phyloP scores from a whole-genome alignment of 2,797 vertebrate species.

The Intellagama lesueurii region DNA sequence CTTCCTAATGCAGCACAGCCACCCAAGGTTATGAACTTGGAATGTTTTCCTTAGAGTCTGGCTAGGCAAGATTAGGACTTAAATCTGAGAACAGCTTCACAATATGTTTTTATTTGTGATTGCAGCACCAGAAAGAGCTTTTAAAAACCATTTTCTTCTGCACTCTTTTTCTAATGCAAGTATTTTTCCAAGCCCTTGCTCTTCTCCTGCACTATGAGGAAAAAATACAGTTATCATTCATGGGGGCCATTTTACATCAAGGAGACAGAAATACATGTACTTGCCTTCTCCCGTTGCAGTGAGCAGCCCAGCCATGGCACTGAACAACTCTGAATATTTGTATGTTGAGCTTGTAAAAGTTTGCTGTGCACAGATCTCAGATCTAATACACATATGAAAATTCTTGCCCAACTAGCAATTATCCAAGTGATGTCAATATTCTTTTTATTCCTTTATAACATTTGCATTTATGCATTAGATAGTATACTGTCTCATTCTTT shows the following conservation, averaged over 20 bases:
- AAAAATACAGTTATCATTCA: not conserved
- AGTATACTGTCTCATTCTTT: not conserved
- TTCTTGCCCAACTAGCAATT: not conserved
- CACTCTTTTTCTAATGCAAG: not conserved
- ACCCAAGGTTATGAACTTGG: not conserved
- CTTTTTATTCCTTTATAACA: not conserved
- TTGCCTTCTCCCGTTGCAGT: not conserved
- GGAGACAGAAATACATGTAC: too few species aligned
- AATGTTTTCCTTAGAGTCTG: too few species aligned
- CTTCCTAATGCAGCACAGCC: not conserved
- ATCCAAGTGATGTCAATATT: too few species aligned
- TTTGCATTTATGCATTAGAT: not conserved
- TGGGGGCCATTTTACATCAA: too few species aligned
- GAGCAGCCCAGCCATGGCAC: too few species aligned
- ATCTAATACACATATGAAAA: not conserved
- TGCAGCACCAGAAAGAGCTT: not conserved
- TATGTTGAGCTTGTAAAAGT: not conserved
- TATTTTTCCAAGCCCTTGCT: not conserved
- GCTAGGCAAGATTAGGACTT: too few species aligned
- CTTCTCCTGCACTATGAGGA: not conserved
- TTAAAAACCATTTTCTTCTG: not conserved
- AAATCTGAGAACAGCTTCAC: too few species aligned
- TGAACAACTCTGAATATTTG: not conserved
- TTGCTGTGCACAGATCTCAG: not conserved
- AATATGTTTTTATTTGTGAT: not conserved